Evolutionary conservation across 2,797 vertebrate genomes (phyloP).

Genomic region (Coregonus sp.): DNA sequence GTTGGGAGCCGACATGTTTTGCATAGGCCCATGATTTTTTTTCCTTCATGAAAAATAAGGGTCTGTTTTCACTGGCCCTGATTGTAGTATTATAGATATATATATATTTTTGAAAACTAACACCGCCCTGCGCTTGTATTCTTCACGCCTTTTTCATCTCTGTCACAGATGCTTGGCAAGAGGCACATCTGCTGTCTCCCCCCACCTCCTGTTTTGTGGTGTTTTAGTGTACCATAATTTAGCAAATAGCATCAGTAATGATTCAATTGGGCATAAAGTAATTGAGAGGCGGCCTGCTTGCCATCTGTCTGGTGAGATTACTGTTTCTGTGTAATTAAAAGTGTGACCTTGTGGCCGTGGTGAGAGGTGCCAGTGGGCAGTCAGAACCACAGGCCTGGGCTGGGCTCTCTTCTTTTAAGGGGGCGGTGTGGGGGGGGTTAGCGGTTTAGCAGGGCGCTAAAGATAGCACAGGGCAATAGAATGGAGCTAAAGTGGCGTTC

Average conservation of each 20-base stretch:
- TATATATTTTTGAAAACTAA: slow-evolving; percentile 55
- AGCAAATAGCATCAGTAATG: slow-evolving; percentile 77
- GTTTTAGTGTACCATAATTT: slow-evolving; percentile 63
- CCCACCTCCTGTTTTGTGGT: slow-evolving; percentile 43
- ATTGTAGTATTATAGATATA: slow-evolving; percentile 56
- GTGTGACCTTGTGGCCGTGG: slow-evolving; percentile 70
- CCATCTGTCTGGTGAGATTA: slow-evolving; percentile 80
- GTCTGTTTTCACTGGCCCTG: slow-evolving; percentile 64
- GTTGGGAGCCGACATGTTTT: slow-evolving; percentile 66
- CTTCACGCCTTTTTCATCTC: slow-evolving; percentile 72
- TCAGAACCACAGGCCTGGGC: slow-evolving; percentile 55
- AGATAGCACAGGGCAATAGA: background rate
- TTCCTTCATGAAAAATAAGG: slow-evolving; percentile 60
- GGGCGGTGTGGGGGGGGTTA: background rate
- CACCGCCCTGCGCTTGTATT: slow-evolving; percentile 55
- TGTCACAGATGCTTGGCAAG: slow-evolving; percentile 67
- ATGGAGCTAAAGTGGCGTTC: background rate
- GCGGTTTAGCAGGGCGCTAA: background rate
- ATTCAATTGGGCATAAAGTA: slow-evolving; percentile 77
- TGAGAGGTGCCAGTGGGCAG: slow-evolving; percentile 64
- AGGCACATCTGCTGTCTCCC: slow-evolving; percentile 61
- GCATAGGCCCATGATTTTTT: slow-evolving; percentile 59
- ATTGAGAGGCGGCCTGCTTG: slow-evolving; percentile 70
- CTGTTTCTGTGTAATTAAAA: slow-evolving; percentile 81
- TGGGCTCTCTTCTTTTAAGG: slow-evolving; percentile 56